These are phyloP conservation scores for Ranitomeya variabilis DNA, from an alignment of 2,113 vertebrate genomes.

Conservation along the genomic window DNA sequence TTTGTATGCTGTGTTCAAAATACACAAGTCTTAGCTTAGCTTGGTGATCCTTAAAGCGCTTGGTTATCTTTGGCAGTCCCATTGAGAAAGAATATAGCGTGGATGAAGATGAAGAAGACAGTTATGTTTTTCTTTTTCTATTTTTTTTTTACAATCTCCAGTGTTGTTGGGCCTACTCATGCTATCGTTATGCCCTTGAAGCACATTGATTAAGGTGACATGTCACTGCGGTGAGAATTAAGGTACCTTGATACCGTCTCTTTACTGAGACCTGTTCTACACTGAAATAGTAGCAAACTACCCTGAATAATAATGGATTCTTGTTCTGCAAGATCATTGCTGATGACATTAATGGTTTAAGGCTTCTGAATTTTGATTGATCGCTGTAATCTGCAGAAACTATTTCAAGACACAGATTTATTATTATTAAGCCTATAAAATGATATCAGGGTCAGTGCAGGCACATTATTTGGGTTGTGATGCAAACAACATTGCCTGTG, in stretches of 20 bases:
- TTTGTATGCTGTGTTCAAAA: too few relatives aligned
- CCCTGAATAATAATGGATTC: slow-evolving; percentile 75
- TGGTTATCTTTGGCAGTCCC: too few relatives aligned
- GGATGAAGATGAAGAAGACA: not conserved
- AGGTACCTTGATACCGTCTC: slow-evolving; percentile 2
- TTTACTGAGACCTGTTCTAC: not conserved
- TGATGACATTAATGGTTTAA: slow-evolving; percentile 78
- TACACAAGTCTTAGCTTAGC: too few relatives aligned
- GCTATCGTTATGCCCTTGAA: not conserved
- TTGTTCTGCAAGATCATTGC: slow-evolving; percentile 70
- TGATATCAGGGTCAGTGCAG: slow-evolving; percentile 76
- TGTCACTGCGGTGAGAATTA: slow-evolving; percentile 7
- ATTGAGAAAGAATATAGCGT: too few relatives aligned
- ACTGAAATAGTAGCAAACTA: not conserved
- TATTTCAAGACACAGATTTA: slow-evolving; percentile 80
- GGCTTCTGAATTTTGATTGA: slow-evolving; percentile 81
- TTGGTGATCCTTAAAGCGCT: too few relatives aligned
- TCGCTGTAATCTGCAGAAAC: slow-evolving; percentile 78
- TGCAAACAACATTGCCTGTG: slow-evolving; percentile 66
- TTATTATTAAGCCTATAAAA: slow-evolving; percentile 75
- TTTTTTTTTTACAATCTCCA: not conserved
- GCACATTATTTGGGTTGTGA: slow-evolving; percentile 71
- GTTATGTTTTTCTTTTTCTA: not conserved
- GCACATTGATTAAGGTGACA: slow-evolving; percentile 9
- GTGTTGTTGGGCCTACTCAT: not conserved